Base-by-base conservation (phyloP, 1,140 invertebrate species). In the Ooceraea biroi region DNA sequence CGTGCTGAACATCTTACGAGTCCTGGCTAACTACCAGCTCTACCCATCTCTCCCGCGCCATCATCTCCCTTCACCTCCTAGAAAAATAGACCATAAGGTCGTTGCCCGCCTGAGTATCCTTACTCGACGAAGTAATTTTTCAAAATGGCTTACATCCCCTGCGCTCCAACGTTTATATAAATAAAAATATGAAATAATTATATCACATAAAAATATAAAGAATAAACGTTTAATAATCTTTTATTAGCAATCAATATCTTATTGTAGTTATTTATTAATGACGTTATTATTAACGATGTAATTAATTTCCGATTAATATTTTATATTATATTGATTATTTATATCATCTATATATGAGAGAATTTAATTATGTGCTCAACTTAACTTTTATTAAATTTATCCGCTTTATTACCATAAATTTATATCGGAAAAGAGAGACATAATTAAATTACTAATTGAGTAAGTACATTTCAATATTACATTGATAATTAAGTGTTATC, bases 1-100 rank as follows among this genome's bases (percentile, higher is more conserved):
- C 71, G 80, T 65, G 80, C 68, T 44, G 80, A 55, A 83, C 71
- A 74, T 76, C 61, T 8, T 74, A 61, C 41, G 57, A 61, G 22
- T 61, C 36, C 72, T 74, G 72, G 41, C 72, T 74, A 74, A 74
- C 72, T 61, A 74, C 55, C 17, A 74, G 41, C 36, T 74, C 25
- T 55, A 55, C 25, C 17, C 48, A 27, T 46, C 25, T 46, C 22
- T 11, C 22, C 11, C 41, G 11, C n/a, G 5, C n/a, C 36, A 36
- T 36, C 2, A 36, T 36, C 36, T 58, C 30, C 4, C 17, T 44
- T 12, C 36, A 48, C 36, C 19, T 41, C n/a, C 10, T 27, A 61
- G 72, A 60, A 74, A 74, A 74, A 74, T 74, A 46, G 41, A 74
- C 17, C 57, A 61, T n/a, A 46, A 74, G 57, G 17, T 74, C 55